phyloP scores from a whole-genome alignment of 1,140 invertebrate species.

The Dreissena rostriformis region DNA sequence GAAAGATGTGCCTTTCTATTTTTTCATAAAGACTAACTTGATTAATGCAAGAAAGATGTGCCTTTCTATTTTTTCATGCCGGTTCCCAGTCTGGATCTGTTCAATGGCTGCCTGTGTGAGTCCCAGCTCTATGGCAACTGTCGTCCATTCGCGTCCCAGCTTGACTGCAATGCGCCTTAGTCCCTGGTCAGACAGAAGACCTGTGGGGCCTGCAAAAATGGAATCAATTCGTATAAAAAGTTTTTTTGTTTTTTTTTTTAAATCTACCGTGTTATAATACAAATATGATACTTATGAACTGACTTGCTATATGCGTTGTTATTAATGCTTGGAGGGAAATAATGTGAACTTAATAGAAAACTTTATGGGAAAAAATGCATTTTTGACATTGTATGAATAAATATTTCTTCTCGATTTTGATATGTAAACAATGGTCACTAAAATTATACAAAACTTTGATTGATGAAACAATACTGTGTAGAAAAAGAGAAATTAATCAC shows the following conservation, averaged over 20 bases:
- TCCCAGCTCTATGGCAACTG: constrained; percentile 65
- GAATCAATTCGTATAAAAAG: too few species aligned
- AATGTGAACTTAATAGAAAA: too few species aligned
- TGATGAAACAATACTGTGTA: too few species aligned
- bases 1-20: too few species aligned
- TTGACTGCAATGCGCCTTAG: constrained; percentile 68
- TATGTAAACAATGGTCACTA: too few species aligned
- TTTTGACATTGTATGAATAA: too few species aligned
- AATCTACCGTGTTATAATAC: neutral
- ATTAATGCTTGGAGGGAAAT: too few species aligned
- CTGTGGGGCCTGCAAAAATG: constrained; percentile 47
- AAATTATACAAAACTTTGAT: too few species aligned
- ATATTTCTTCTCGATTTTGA: too few species aligned
- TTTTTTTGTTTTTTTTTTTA: neutral
- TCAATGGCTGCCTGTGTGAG: constrained; percentile 70
- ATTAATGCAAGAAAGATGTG: constrained; percentile 9
- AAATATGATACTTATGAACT: neutral
- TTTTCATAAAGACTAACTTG: constrained; percentile 8
- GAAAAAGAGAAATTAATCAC: too few species aligned
- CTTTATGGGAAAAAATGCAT: too few species aligned
- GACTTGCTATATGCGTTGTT: neutral
- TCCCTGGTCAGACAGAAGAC: constrained; percentile 68
- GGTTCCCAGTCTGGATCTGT: constrained; percentile 70
- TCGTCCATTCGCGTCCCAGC: constrained; percentile 71
- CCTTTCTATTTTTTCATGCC: constrained; percentile 22